phyloP scores from a whole-genome alignment of 2,797 vertebrate genomes.

The Cheirogaleus major region DNA sequence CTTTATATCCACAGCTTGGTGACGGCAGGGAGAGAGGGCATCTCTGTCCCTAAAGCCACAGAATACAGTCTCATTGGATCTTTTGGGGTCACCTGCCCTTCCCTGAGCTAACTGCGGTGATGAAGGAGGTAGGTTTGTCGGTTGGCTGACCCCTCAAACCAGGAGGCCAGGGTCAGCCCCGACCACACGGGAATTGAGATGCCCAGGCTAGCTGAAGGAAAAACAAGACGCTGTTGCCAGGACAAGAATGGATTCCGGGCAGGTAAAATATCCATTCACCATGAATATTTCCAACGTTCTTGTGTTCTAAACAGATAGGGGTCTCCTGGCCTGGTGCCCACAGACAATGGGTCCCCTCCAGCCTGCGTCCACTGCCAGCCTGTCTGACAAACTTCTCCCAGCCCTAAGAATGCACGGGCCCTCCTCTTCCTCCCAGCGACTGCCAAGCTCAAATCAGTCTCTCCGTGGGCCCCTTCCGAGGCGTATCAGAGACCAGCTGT shows the following conservation, averaged over 20 bases:
- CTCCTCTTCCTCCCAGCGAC: conserved; percentile 87
- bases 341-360: not conserved
- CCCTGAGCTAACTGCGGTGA: not conserved
- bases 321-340: not conserved
- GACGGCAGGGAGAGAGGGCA: not conserved
- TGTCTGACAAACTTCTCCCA: conserved; percentile 53
- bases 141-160: not conserved
- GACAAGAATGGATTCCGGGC: not conserved
- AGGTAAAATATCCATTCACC: not conserved
- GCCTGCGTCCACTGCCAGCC: not conserved
- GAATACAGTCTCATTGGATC: not conserved
- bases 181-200: not conserved
- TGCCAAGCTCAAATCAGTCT: conserved; percentile 92
- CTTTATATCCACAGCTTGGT: not conserved
- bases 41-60: not conserved
- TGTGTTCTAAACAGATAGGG: not conserved
- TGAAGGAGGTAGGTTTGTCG: not conserved
- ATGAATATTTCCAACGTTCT: not conserved
- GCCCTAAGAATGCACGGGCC: conserved; percentile 84
- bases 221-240: not conserved
- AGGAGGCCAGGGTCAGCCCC: not conserved
- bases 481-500: conserved; percentile 91
- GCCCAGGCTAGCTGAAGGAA: not conserved
- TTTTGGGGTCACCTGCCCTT: not conserved
- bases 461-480: conserved; percentile 88